A percentile compares a stretch with the other conserved stretches of the same genome.
phyloP scores from a whole-genome alignment of 2,113 vertebrate species.

The Mugil cephalus region DNA sequence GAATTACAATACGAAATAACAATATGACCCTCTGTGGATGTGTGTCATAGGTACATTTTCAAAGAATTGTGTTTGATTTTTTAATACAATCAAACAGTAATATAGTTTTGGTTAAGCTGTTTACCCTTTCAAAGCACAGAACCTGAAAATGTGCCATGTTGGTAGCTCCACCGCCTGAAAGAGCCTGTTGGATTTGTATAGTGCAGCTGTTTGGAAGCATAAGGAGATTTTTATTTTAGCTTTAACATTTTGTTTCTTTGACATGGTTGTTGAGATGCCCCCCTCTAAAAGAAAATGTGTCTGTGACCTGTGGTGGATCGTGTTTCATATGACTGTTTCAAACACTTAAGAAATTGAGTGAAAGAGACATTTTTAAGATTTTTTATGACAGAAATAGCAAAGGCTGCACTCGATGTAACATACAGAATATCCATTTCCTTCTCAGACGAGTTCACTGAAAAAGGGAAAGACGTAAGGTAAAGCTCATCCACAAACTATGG shows the following conservation, averaged over 20 bases:
- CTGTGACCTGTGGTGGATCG: conserved; percentile 4
- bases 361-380: conserved; percentile 12
- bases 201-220: conserved; percentile 5
- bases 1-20: conserved; percentile 31
- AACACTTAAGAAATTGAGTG: conserved; percentile 13
- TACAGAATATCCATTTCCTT: conserved; percentile 8
- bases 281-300: neutral
- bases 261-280: neutral
- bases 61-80: conserved; percentile 14
- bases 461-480: neutral
- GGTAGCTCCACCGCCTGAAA: conserved; percentile 3
- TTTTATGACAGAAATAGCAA: conserved; percentile 5
- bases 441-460: neutral
- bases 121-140: neutral
- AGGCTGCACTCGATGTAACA: neutral
- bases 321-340: conserved; percentile 7
- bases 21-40: conserved; percentile 14
- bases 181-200: conserved; percentile 11
- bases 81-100: neutral
- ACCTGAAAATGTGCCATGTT: conserved; percentile 1
- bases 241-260: neutral
- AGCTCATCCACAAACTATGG: neutral
- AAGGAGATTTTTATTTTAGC: neutral
- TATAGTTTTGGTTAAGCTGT: conserved; percentile 12
- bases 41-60: conserved; percentile 29